A percentile compares a stretch with the other conserved stretches of the same genome.
Evolutionary conservation across 2,888 invertebrate species (phyloP).

Genomic region (Pantelozetes paolii): DNA sequence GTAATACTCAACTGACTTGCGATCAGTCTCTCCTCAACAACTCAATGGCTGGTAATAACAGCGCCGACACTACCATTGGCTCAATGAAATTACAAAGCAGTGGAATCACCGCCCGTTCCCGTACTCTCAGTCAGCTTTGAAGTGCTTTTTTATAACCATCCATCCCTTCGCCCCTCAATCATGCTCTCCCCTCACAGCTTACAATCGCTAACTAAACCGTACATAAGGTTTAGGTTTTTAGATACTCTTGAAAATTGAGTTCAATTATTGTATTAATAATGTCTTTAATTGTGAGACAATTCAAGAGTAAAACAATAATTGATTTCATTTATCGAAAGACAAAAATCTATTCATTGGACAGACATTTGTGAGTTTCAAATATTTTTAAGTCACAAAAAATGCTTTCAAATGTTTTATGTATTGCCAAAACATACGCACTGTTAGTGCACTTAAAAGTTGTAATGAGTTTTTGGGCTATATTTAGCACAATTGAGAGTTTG

Average conservation of each 20-base stretch:
- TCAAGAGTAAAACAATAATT: neutral
- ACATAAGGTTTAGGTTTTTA: neutral
- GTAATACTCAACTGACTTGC: neutral
- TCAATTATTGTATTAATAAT: neutral
- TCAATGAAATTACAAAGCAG: neutral
- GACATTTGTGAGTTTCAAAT: too few relatives aligned
- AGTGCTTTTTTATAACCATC: slow-evolving; percentile 8
- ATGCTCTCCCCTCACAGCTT: neutral
- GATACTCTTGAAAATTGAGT: slow-evolving; percentile 6
- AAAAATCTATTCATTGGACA: too few relatives aligned
- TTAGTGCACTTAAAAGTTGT: neutral
- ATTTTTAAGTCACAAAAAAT: neutral
- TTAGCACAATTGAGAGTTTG: neutral
- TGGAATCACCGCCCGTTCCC: slow-evolving; percentile 10
- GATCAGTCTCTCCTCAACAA: slow-evolving; percentile 19
- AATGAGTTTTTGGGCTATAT: slow-evolving; percentile 11
- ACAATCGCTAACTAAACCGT: neutral
- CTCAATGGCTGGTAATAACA: slow-evolving; percentile 31
- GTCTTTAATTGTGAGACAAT: neutral
- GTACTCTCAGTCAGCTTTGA: neutral
- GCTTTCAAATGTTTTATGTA: neutral
- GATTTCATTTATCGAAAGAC: too few relatives aligned
- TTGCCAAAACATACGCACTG: too few relatives aligned
- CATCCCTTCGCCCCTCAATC: slow-evolving; percentile 2
- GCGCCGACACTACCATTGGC: neutral